Base-by-base conservation (phyloP, 2,888 invertebrate species). In the Euplexia lucipara region DNA sequence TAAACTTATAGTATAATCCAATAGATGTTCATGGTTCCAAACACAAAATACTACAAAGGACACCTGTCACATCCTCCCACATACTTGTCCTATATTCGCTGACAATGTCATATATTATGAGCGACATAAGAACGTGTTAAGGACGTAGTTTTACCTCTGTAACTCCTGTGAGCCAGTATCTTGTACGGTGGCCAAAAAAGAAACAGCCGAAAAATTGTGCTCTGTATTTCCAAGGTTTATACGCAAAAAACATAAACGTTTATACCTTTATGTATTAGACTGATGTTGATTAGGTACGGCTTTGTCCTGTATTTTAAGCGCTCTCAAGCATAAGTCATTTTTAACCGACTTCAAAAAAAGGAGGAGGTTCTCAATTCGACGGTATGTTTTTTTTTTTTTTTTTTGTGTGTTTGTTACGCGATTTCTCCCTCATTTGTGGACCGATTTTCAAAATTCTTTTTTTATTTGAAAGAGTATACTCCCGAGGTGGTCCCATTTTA, bases 101-200 rank as follows among this genome's bases (percentile, higher is more conserved):
- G 32, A 37, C 47, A 18, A 41, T 30, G 9, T 32, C 30, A 53
- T 42, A 49, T 37, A 68, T 37, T 44, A 48, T 62, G 47, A 22
- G 42, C n/a, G 22, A 62, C 48, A 26, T 53, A 68, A 68, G 52
- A 41, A 61, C 52, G 68, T 68, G 61, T 32, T 48, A 32, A 68
- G 35, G 22, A 42, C 30, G n/a, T 47, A 32, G 22, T 61, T 61
- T 68, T 48, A 53, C 68, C 48, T 37, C 62, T 18, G 37, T 42
- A 26, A 53, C 62, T 49, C 41, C 47, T 16, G 62, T 62, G 62
- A 68, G 52, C 52, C 18, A 34, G 41, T 22, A 26, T 37, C 59
- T 32, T 37, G 18, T 53, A 52, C 18, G 32, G 48, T 53, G 41
- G 18, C 51, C 35, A 61, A 52, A 52, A 48, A 44, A 52, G 37